A percentile compares a stretch with the other conserved stretches of the same genome.
phyloP scores from a whole-genome alignment of 2,113 vertebrate species.

The Syngnathus typhle region DNA sequence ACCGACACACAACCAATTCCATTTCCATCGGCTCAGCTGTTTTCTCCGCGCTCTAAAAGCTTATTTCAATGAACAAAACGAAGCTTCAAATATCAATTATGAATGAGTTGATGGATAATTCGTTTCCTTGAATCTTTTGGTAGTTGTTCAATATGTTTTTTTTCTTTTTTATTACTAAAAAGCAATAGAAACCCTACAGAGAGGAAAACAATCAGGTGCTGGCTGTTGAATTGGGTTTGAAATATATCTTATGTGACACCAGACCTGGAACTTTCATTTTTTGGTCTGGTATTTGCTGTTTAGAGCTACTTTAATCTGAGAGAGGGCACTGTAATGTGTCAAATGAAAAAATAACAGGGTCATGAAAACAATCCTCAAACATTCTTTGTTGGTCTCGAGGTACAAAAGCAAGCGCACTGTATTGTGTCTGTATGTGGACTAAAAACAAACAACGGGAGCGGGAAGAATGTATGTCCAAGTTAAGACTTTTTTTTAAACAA shows the following conservation, averaged over 20 bases:
- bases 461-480: background rate
- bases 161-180: constrained; percentile 23
- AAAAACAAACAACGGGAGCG: background rate
- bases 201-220: constrained; percentile 21
- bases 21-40: constrained; percentile 67
- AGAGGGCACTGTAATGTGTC: background rate
- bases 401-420: background rate
- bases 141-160: constrained; percentile 41
- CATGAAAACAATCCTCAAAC: background rate
- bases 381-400: background rate
- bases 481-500: too few species aligned
- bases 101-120: constrained; percentile 54
- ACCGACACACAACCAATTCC: constrained; percentile 69
- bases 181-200: constrained; percentile 37
- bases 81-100: constrained; percentile 69
- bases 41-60: constrained; percentile 54
- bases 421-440: background rate
- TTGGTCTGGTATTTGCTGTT: background rate
- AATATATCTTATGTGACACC: background rate
- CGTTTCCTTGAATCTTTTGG: constrained; percentile 52
- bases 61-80: constrained; percentile 57
- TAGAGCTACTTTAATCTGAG: background rate
- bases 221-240: background rate
- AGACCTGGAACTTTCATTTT: background rate
- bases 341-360: background rate